Conservation (phyloP, 2,113 vertebrate genomes). For the Circaetus cinerascens region DNA sequence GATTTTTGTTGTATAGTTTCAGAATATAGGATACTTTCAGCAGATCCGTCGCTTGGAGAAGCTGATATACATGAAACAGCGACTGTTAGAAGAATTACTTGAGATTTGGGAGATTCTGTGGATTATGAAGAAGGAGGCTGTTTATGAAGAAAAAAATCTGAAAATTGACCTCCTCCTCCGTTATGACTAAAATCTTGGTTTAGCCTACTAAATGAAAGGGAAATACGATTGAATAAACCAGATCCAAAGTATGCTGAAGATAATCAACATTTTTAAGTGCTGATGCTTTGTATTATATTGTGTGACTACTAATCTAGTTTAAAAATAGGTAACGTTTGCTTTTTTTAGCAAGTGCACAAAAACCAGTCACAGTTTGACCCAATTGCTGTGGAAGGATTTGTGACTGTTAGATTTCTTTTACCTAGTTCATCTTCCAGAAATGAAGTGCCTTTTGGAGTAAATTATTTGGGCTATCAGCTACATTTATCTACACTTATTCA, state of each 20-base stretch:
- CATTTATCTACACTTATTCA: not conserved
- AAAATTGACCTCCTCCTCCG: not conserved
- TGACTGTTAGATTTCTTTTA: conserved; percentile 40
- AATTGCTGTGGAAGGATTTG: conserved; percentile 34
- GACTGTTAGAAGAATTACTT: not conserved
- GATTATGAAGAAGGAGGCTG: not conserved
- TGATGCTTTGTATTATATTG: conserved; percentile 2
- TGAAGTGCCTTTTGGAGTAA: conserved; percentile 24
- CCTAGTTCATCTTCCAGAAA: conserved; percentile 26
- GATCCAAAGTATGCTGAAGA: not conserved
- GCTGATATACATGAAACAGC: not conserved
- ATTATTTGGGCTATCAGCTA: not conserved
- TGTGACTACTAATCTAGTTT: conserved; percentile 34
- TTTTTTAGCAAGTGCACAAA: conserved; percentile 33
- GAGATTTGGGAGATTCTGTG: not conserved
- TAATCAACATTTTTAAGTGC: conserved; percentile 5
- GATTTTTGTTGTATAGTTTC: not conserved
- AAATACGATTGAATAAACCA: not conserved
- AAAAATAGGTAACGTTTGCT: conserved; percentile 25
- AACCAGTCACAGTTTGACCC: not conserved
- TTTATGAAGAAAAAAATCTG: not conserved
- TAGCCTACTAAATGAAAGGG: not conserved
- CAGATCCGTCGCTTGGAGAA: not conserved
- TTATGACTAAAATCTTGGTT: not conserved
- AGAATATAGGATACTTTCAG: not conserved